These are phyloP conservation scores for Escarpia spicata DNA, from an alignment of 2,888 invertebrate genomes.

Conservation along the genomic window DNA sequence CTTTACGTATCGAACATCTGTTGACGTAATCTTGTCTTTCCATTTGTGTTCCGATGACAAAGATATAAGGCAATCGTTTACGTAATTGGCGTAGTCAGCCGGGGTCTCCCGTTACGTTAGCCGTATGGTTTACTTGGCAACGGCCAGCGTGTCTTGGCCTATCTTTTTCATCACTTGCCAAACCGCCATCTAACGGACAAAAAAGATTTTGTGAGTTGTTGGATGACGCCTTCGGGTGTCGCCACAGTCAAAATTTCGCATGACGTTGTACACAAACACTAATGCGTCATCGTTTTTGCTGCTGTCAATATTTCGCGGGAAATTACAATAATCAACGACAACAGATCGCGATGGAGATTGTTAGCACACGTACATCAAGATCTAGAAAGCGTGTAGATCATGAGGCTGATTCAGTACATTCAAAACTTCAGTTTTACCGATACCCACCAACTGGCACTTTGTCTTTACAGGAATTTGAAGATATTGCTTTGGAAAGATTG, in stretches of 20 bases:
- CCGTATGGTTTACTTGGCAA: too few relatives aligned
- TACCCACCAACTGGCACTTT: constrained; percentile 80
- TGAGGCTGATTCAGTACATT: constrained; percentile 2
- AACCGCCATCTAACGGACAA: not conserved
- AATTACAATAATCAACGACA: not conserved
- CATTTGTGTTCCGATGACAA: too few relatives aligned
- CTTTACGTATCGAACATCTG: too few relatives aligned
- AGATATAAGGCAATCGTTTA: too few relatives aligned
- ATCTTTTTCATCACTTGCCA: too few relatives aligned
- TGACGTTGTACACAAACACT: not conserved
- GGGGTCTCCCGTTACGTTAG: too few relatives aligned
- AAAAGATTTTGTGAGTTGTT: not conserved
- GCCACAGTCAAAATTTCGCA: not conserved
- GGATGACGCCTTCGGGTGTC: not conserved
- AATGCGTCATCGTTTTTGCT: not conserved
- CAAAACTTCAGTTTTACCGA: constrained; percentile 73
- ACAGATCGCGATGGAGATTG: not conserved
- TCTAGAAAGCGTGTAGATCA: not conserved
- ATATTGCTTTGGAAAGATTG: constrained; percentile 84
- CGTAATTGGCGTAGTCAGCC: too few relatives aligned
- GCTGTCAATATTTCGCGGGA: not conserved
- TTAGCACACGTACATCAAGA: not conserved
- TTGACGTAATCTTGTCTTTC: too few relatives aligned
- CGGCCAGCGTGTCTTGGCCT: too few relatives aligned
- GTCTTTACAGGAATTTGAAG: constrained; percentile 85